Evolutionary conservation across 2,888 invertebrate species (phyloP).

Genomic region (Hypolimnas misippus): DNA sequence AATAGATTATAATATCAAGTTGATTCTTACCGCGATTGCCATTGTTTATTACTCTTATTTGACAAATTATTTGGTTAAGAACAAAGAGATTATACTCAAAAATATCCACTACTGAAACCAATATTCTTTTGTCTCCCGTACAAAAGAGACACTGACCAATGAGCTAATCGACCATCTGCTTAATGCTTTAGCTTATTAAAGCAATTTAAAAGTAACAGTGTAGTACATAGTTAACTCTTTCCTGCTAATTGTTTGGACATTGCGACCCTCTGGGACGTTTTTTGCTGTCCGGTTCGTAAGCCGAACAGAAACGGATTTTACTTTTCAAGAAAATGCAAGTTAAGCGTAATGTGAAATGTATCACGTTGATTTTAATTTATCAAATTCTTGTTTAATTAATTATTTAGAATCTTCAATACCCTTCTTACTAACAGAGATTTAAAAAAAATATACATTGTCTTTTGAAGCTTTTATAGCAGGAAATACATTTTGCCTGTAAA

Average conservation of each 20-base stretch:
- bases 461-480: not conserved
- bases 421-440: not conserved
- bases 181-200: not conserved
- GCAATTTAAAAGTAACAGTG: slow-evolving; percentile 2
- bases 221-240: not conserved
- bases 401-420: not conserved
- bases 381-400: not conserved
- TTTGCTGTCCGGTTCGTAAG: not conserved
- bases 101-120: too few species aligned
- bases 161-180: not conserved
- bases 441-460: not conserved
- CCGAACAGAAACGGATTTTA: not conserved
- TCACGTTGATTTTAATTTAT: not conserved
- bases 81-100: too few species aligned
- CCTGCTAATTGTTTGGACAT: slow-evolving; percentile 5
- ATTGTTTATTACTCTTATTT: too few species aligned
- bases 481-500: not conserved
- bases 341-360: not conserved
- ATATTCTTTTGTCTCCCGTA: not conserved
- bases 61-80: too few species aligned
- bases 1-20: too few species aligned
- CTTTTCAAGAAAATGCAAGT: not conserved
- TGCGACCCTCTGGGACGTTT: not conserved
- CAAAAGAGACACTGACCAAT: not conserved
- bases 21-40: too few species aligned